Base-by-base conservation (phyloP, 23 tunicate species). In the Trididemnum clinides region DNA sequence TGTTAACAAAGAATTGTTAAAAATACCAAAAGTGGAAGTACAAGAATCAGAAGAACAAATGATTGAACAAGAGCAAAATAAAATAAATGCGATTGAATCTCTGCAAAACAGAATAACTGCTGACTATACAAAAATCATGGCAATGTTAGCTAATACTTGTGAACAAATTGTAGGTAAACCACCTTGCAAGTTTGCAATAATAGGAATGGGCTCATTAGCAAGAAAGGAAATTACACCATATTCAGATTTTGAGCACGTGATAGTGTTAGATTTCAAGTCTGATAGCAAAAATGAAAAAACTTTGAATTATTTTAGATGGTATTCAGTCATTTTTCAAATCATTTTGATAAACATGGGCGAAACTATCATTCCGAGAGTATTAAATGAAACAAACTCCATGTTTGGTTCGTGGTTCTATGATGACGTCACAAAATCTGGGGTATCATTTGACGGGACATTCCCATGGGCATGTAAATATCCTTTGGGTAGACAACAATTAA, bases 391-490 rank as follows among this genome's bases (percentile, higher is more conserved):
- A n/a, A n/a, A n/a, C n/a, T n/a, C n/a, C n/a, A n/a, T n/a, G 10
- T 44, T 44, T 10, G 12, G 15, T 44, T 15, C 54, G 10, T 44
- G 54, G 54, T 44, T 44, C 15, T 44, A 7, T 44, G 54, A 44
- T 44, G 54, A 10, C 15, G 12, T 7, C 15, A 44, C 54, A 15
- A 10, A 10, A 7, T 7, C 12, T 10, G 54, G 54, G 54, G 54
- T 44, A 44, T 10, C 54, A 7, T 44, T 44, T 10, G 54, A 44
- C 15, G 54, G 54, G n/a, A n/a, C n/a, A n/a, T n/a, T n/a, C n/a
- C n/a, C n/a, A n/a, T n/a, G n/a, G n/a, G n/a, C n/a, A n/a, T 44
- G 86, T 34, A 82, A 30, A 33, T 28, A 31, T 36, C 86, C 86
- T 19, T 65, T 82, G 20, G 86, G 86, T 3, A 63, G 86, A 34